These are phyloP conservation scores for Drosophila funebris DNA, from an alignment of 1,140 invertebrate species.

Conservation along the genomic window DNA sequence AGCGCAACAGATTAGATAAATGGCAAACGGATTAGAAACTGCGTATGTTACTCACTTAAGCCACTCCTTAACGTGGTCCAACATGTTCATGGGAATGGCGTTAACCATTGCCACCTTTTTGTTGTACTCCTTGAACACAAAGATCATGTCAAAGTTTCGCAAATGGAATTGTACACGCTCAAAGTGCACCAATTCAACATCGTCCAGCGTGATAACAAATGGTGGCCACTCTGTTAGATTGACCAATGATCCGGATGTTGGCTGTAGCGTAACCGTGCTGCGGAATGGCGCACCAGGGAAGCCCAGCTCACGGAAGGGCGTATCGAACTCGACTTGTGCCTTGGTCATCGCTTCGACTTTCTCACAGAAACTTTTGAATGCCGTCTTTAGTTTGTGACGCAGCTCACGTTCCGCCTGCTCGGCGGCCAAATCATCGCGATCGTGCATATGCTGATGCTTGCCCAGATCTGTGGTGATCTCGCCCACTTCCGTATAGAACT, in stretches of 20 bases:
- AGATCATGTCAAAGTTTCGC: slow-evolving; percentile 99
- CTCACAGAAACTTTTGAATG: slow-evolving; percentile 99
- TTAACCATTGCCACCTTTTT: slow-evolving; percentile 98
- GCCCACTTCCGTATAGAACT: slow-evolving; percentile 99
- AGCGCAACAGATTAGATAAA: slow-evolving; percentile 43
- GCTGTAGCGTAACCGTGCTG: slow-evolving; percentile 97
- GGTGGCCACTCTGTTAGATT: slow-evolving; percentile 99
- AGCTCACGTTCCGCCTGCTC: slow-evolving; percentile 99
- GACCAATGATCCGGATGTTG: slow-evolving; percentile 97
- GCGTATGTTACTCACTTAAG: slow-evolving; percentile 90
- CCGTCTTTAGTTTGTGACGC: slow-evolving; percentile 97
- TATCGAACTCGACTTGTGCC: slow-evolving; percentile 99
- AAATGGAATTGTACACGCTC: slow-evolving; percentile 99
- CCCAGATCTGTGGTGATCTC: slow-evolving; percentile 99
- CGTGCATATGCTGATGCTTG: slow-evolving; percentile 99
- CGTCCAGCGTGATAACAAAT: slow-evolving; percentile 98
- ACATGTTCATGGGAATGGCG: slow-evolving; percentile 98
- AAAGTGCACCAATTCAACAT: slow-evolving; percentile 99
- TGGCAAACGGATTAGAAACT: not conserved
- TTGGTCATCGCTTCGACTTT: slow-evolving; percentile 98
- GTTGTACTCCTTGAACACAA: slow-evolving; percentile 99
- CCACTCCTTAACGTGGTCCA: slow-evolving; percentile 99
- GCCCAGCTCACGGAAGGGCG: slow-evolving; percentile 98
- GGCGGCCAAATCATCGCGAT: slow-evolving; percentile 98
- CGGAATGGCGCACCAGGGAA: slow-evolving; percentile 99